Evolutionary conservation across 1,140 invertebrate genomes (phyloP).

Genomic region (Druon quercuslanigerum): DNA sequence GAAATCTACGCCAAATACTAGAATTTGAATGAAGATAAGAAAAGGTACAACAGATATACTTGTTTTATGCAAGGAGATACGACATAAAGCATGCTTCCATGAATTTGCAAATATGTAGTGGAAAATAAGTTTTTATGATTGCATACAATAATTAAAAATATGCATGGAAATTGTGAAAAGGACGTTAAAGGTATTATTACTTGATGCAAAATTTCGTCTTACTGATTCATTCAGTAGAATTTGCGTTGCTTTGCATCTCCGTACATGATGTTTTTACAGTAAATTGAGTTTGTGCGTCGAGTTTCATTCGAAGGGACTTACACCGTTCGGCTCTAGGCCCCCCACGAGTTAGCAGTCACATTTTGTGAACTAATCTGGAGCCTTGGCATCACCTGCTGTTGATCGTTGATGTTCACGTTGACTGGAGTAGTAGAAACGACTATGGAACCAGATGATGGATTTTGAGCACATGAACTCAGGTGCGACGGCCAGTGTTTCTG

Average conservation of each 20-base stretch:
- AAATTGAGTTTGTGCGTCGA: constrained; percentile 20
- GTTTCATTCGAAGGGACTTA: constrained; percentile 34
- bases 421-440: constrained; percentile 40
- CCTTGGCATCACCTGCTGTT: constrained; percentile 63
- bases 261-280: constrained; percentile 11
- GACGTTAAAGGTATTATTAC: constrained; percentile 41
- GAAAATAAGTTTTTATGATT: too few species aligned
- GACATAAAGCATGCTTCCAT: constrained; percentile 31
- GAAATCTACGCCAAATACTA: constrained; percentile 32
- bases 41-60: constrained; percentile 41
- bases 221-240: constrained; percentile 11
- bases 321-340: constrained; percentile 55
- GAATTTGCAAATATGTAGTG: constrained; percentile 30
- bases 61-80: constrained; percentile 20
- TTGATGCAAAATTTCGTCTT: constrained; percentile 17
- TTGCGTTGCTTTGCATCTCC: not conserved
- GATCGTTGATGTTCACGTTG: constrained; percentile 38
- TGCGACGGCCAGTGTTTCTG: constrained; percentile 82
- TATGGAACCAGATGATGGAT: constrained; percentile 46
- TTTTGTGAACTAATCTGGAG: constrained; percentile 58
- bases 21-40: constrained; percentile 15
- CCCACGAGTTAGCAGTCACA: constrained; percentile 50
- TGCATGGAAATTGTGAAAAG: too few species aligned
- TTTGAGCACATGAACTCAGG: constrained; percentile 73
- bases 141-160: too few species aligned